These are phyloP conservation scores for Serranus cabrilla DNA, from an alignment of 2,797 vertebrate species.

Conservation along the genomic window DNA sequence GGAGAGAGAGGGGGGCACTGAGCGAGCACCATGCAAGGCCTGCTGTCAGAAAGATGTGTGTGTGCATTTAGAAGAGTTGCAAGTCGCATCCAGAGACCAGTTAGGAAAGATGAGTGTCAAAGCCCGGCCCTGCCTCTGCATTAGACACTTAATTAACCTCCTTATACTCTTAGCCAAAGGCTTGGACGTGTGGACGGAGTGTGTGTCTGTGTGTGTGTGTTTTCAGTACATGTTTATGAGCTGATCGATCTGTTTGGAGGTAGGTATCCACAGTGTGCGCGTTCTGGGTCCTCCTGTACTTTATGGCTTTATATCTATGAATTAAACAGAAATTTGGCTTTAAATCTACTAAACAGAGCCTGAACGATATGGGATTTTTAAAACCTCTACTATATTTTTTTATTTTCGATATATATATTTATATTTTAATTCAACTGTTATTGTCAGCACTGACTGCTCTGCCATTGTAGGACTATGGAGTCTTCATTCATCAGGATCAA, in stretches of 20 bases:
- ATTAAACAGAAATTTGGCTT: constrained; percentile 37
- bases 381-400: too few species aligned
- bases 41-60: constrained; percentile 67
- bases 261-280: neutral
- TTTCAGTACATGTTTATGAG: constrained; percentile 37
- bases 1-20: constrained; percentile 17
- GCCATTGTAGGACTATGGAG: too few species aligned
- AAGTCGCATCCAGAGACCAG: constrained; percentile 76
- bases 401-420: too few species aligned
- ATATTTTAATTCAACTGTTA: too few species aligned
- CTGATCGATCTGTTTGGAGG: constrained; percentile 32
- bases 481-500: too few species aligned
- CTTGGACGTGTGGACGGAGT: constrained; percentile 37
- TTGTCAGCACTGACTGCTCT: too few species aligned
- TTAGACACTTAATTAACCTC: constrained; percentile 86
- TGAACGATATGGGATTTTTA: too few species aligned
- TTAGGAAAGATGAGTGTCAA: constrained; percentile 79
- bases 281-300: constrained; percentile 4
- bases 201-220: constrained; percentile 46
- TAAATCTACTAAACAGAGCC: neutral
- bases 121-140: constrained; percentile 64
- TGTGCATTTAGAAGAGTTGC: constrained; percentile 56
- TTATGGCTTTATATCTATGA: constrained; percentile 18
- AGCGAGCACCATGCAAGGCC: constrained; percentile 38
- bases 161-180: constrained; percentile 66